Conservation (phyloP, 2,113 vertebrate genomes). For the Phyllostomus hastatus region DNA sequence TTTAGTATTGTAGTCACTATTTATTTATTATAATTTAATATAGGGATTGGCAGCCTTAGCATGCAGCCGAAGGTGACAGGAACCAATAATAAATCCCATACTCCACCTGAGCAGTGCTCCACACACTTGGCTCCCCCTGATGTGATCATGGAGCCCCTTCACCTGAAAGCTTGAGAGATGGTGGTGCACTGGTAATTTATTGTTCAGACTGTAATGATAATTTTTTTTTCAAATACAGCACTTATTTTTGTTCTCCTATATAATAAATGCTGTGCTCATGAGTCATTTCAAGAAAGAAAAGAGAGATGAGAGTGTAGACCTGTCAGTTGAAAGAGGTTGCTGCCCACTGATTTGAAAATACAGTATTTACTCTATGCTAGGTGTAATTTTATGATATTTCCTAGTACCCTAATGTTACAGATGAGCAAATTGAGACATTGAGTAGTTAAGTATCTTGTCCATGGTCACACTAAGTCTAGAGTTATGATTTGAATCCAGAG, state of each 20-base stretch:
- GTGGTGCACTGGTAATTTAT: not conserved
- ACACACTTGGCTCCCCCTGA: not conserved
- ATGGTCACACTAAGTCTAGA: not conserved
- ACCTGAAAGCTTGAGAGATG: not conserved
- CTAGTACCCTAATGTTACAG: conserved; percentile 1
- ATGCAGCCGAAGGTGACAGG: not conserved
- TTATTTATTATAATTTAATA: not conserved
- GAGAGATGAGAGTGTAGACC: conserved; percentile 25
- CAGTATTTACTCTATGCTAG: not conserved
- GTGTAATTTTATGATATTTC: not conserved
- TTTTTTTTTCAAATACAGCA: conserved; percentile 17
- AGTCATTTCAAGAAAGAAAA: conserved; percentile 46
- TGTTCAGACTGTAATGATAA: not conserved
- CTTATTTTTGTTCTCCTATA: conserved; percentile 36
- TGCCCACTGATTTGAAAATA: conserved; percentile 26
- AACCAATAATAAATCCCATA: not conserved
- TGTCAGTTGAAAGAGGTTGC: conserved; percentile 35
- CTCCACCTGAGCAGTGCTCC: not conserved
- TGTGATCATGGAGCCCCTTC: not conserved
- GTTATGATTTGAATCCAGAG: not conserved
- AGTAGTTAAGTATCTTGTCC: not conserved
- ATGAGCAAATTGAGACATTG: not conserved
- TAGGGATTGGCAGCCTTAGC: not conserved
- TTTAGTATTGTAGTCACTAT: not conserved
- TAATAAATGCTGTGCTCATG: conserved; percentile 18